Evolutionary conservation across 2,113 vertebrate species (phyloP), one percentile per base, ranked within the genome.

Genomic region (Brachionichthys hirsutus): DNA sequence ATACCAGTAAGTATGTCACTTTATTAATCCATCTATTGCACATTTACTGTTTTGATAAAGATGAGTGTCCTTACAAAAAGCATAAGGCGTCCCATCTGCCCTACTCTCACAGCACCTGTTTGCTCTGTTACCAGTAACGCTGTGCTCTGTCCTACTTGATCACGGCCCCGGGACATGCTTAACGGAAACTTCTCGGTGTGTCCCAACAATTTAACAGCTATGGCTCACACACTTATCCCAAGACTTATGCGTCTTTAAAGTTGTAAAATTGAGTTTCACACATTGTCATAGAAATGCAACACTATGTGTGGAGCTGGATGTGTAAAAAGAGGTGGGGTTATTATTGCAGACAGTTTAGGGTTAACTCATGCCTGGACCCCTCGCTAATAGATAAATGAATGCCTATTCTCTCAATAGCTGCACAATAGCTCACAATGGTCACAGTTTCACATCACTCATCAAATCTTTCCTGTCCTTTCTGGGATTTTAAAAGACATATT

Each of bases 201-300:
- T 62, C 76, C 58, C 20, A 52, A 48, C 59, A 69, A 73, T 67
- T 47, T 51, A 48, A 73, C 75, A 67, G 56, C 56, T 45, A 17
- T 43, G 20, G 61, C 24, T 68, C 49, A 55, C 50, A 42, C 20
- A 53, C 54, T 72, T 65, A 75, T 6, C 24, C 24, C 22, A 54
- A 41, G 45, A 54, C 16, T 44, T 30, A 19, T 65, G 35, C 2
- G 60, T 44, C 12, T 20, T 9, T 1, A 47, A 38, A 30, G 47
- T 50, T 35, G n/a, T 57, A 48, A 70, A 18, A 57, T 41, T 24
- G 22, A 11, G 44, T 12, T 74, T 69, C 68, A 42, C 72, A 62
- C 50, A 22, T 52, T 82, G 73, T 71, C 65, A 63, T 3, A 30
- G 42, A 64, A 67, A 75, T 71, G 13, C 58, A 57, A 62, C 63